Conservation (phyloP, 2,113 vertebrate species). For the Tor tambroides region DNA sequence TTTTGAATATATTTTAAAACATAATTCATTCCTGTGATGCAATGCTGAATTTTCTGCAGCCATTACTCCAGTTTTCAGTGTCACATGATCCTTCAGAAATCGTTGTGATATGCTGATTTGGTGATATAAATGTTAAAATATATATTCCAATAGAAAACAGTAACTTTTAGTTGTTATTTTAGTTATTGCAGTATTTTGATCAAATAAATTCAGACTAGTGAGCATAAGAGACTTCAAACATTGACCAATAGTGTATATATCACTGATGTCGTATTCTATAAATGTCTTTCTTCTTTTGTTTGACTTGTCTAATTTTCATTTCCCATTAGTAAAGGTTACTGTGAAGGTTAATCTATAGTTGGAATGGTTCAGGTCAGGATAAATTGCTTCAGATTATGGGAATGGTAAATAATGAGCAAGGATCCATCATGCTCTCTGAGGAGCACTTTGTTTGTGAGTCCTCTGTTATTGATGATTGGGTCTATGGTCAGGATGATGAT, state of each 20-base stretch:
- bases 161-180: too few species aligned
- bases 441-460: not conserved
- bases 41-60: not conserved
- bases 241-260: not conserved
- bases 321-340: not conserved
- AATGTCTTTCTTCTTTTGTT: not conserved
- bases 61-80: not conserved
- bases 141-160: too few species aligned
- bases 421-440: constrained; percentile 30
- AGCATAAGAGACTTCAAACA: not conserved
- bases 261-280: not conserved
- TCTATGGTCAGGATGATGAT: not conserved
- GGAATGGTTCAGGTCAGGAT: not conserved
- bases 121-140: too few species aligned
- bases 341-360: constrained; percentile 8
- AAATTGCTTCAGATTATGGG: constrained; percentile 6
- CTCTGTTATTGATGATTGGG: not conserved
- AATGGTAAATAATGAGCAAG: constrained; percentile 17
- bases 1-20: too few species aligned
- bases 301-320: not conserved
- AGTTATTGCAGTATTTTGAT: not conserved
- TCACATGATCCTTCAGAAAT: too few species aligned
- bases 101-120: too few species aligned
- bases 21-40: too few species aligned
- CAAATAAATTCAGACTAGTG: not conserved